Evolutionary conservation across 2,888 invertebrate genomes (phyloP), one percentile per base, ranked within the genome.

Genomic region (Heliconius aoede): DNA sequence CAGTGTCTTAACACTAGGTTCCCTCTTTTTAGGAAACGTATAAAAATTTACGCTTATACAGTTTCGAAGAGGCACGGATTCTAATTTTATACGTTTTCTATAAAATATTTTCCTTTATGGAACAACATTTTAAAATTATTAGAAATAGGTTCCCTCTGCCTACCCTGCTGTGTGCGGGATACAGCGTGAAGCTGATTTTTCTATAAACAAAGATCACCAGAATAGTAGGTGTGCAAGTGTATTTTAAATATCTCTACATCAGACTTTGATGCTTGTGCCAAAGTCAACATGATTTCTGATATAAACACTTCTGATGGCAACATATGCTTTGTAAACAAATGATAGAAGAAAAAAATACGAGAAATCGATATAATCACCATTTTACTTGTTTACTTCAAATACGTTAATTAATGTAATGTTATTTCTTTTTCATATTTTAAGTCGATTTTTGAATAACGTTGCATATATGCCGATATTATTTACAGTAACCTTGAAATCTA

Each of bases 201-300:
- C n/a, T 61, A 26, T 4, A 1, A 4, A 26, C 1, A 24, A 60
- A 61, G 28, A 61, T 7, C 3, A 7, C 26, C 28, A 55, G 21
- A 18, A n/a, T 11, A 55, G 55, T n/a, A 55, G 46, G 3, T 15
- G 4, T 46, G 15, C 15, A 58, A 58, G 26, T 18, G 18, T 13
- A 61, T 73, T 76, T 76, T 77, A 68, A 72, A 73, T 68, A 74
- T 74, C 67, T 46, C 46, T 62, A 24, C 71, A 62, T 77, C n/a
- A 28, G 73, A 76, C 76, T 80, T 80, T 79, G 78, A 80, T 78
- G 78, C 78, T 76, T 74, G 74, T 77, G 79, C 78, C 81, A 82
- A 77, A 79, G 32, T 72, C 75, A 78, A 77, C 67, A 73, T 74
- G 67, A 75, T 73, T 67, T 72, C 72, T 62, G 30, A 64, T 36